These are phyloP conservation scores for Lasioglossum calceatum DNA, from an alignment of 2,888 invertebrate species.

Conservation along the genomic window DNA sequence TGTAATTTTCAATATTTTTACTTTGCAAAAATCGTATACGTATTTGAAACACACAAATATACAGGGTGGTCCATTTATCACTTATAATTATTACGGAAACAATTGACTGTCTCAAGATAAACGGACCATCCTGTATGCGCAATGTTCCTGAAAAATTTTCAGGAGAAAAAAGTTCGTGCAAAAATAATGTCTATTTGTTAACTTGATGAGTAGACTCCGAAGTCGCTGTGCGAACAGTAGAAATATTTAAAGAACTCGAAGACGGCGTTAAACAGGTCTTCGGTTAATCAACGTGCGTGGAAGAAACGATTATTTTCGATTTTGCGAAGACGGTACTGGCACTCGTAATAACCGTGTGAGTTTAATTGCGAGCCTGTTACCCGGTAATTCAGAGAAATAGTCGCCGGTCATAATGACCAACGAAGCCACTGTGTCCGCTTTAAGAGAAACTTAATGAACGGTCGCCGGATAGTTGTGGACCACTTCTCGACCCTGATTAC, in stretches of 20 bases:
- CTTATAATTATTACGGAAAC: no score
- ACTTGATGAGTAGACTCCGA: not conserved
- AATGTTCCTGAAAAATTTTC: not conserved
- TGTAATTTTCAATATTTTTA: not conserved
- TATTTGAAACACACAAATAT: no score
- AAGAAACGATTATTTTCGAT: not conserved
- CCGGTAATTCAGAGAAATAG: constrained; percentile 28
- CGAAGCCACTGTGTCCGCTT: not conserved
- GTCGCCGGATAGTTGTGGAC: not conserved
- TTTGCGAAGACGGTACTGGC: not conserved
- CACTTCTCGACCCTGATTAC: not conserved
- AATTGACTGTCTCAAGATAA: no score
- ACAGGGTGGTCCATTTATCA: no score
- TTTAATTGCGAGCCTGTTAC: constrained; percentile 35
- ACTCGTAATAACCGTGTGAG: not conserved
- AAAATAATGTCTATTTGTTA: no score
- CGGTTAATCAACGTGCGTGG: no score
- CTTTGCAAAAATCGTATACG: not conserved
- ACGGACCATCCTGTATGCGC: no score
- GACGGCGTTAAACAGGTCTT: no score
- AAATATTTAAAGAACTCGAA: no score
- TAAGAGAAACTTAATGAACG: constrained; percentile 11
- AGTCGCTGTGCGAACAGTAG: not conserved
- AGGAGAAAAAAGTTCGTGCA: no score
- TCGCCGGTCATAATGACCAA: constrained; percentile 20